Conservation (phyloP, 2,797 vertebrate genomes). For the Cygnus olor region DNA sequence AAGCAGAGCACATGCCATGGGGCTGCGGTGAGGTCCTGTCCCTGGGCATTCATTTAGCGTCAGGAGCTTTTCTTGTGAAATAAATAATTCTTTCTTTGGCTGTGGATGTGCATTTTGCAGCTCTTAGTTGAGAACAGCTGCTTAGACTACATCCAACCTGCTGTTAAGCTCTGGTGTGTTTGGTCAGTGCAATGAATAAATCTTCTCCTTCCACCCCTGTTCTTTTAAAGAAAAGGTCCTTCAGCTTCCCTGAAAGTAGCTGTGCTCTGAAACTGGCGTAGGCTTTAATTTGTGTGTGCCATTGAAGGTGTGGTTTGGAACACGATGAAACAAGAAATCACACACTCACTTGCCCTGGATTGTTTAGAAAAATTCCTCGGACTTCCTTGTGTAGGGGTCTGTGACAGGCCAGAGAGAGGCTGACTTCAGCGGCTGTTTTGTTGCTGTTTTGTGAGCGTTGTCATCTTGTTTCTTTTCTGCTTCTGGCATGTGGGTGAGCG, state of each 20-base stretch:
- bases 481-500: neutral
- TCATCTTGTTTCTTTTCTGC: constrained; percentile 17
- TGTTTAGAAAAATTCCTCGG: neutral
- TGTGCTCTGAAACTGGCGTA: neutral
- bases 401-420: neutral
- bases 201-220: neutral
- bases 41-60: neutral
- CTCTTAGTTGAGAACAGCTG: neutral
- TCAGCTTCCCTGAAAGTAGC: neutral
- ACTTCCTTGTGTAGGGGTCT: neutral
- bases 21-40: neutral
- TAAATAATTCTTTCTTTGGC: neutral
- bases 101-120: neutral
- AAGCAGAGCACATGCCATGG: neutral
- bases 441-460: neutral
- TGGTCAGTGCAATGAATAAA: neutral
- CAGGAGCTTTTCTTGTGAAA: neutral
- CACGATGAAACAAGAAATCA: neutral
- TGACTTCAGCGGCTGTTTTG: neutral
- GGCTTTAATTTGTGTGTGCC: neutral
- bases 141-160: neutral
- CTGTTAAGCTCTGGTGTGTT: neutral
- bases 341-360: neutral
- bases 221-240: neutral
- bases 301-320: neutral